Evolutionary conservation across 2,888 invertebrate genomes (phyloP).

Genomic region (Athalia cordata): DNA sequence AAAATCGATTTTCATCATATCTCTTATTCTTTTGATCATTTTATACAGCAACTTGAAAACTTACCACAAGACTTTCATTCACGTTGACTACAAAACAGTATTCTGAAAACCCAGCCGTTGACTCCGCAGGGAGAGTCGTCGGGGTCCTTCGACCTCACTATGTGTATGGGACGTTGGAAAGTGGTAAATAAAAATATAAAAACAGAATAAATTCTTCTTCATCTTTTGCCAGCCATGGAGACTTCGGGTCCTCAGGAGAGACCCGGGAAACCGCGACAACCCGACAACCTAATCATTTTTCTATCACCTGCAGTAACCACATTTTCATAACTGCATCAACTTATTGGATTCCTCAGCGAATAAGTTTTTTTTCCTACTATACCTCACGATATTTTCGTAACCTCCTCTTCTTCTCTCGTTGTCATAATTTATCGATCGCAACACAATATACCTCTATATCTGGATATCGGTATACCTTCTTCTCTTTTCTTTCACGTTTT

Average conservation of each 20-base stretch:
- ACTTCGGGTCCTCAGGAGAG: background rate
- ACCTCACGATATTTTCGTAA: background rate
- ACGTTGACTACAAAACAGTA: too few species aligned
- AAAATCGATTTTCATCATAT: too few species aligned
- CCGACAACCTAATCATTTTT: conserved; percentile 37
- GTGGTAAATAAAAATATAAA: too few species aligned
- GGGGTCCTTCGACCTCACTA: too few species aligned
- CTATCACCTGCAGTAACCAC: conserved; percentile 33
- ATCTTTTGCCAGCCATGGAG: background rate
- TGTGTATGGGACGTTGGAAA: too few species aligned
- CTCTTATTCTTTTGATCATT: too few species aligned
- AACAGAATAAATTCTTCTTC: too few species aligned
- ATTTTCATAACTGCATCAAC: conserved; percentile 29
- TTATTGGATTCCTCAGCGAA: conserved; percentile 25
- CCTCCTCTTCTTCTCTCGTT: background rate
- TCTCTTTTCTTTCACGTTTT: background rate
- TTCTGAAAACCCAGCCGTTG: too few species aligned
- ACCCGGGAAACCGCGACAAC: background rate
- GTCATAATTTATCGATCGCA: background rate
- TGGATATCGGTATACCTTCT: background rate
- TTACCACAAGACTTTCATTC: too few species aligned
- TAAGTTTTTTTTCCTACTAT: background rate
- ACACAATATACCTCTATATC: background rate
- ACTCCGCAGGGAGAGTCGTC: too few species aligned
- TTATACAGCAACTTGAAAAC: too few species aligned